phyloP scores from a whole-genome alignment of 2,113 vertebrate genomes.

The Hippopotamus amphibius region DNA sequence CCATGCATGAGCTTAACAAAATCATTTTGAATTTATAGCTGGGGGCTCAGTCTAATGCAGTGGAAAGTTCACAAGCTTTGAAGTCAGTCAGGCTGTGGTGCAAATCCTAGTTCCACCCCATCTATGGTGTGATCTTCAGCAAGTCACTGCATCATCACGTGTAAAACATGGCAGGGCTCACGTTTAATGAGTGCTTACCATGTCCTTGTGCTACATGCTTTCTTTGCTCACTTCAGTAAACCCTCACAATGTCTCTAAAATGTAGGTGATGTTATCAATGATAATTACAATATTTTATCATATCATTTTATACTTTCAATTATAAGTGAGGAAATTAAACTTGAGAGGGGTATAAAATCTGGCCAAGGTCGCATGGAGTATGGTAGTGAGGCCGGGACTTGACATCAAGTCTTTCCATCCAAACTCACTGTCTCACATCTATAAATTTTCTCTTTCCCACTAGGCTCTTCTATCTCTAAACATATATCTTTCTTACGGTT shows the following conservation, averaged over 20 bases:
- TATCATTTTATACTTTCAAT: neutral
- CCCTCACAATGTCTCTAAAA: neutral
- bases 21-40: neutral
- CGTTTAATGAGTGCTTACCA: neutral
- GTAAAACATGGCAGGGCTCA: neutral
- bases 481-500: neutral
- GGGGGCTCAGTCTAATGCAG: neutral
- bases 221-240: neutral
- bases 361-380: neutral
- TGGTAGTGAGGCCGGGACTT: neutral
- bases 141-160: neutral
- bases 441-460: neutral
- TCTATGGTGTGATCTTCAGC: neutral
- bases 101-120: neutral
- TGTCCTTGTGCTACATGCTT: neutral
- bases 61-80: neutral
- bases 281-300: neutral
- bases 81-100: neutral
- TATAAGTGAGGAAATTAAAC: neutral
- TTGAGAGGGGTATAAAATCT: conserved; percentile 8
- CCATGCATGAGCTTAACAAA: neutral
- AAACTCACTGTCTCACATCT: neutral
- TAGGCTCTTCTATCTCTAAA: neutral
- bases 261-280: neutral
- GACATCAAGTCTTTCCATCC: neutral